Conservation (phyloP, 2,113 vertebrate genomes). For the Stegostoma tigrinum region DNA sequence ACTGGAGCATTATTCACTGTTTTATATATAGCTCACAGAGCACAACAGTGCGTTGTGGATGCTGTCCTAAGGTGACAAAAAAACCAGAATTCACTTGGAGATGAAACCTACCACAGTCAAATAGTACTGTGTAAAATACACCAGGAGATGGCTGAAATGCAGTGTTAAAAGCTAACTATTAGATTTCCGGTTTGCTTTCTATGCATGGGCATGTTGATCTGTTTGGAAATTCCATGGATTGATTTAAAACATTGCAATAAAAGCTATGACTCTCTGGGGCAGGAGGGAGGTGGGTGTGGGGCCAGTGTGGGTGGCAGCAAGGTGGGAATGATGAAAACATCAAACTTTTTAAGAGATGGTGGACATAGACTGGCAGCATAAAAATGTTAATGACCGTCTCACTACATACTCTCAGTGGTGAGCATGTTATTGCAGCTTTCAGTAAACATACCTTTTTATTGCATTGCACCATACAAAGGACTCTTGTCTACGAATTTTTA, state of each 20-base stretch:
- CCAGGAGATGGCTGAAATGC: neutral
- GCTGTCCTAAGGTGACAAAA: neutral
- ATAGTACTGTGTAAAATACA: neutral
- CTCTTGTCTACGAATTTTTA: neutral
- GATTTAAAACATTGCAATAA: conserved; percentile 19
- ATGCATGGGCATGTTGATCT: neutral
- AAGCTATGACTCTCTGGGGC: neutral
- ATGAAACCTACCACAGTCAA: conserved; percentile 30
- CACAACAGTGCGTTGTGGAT: neutral
- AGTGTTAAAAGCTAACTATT: conserved; percentile 19
- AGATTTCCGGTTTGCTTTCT: conserved; percentile 24
- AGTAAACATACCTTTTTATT: conserved; percentile 24
- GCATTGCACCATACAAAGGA: neutral
- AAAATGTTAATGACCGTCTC: conserved; percentile 13
- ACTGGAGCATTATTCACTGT: conserved; percentile 16
- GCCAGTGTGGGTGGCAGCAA: no score
- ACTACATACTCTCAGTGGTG: neutral
- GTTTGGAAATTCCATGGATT: conserved; percentile 18
- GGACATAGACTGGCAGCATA: neutral
- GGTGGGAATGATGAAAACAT: neutral
- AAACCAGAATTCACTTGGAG: neutral
- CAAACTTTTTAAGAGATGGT: neutral
- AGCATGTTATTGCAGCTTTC: conserved; percentile 28
- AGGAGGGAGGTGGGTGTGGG: neutral
- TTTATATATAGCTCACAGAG: conserved; percentile 25